These are phyloP conservation scores for Hesperophylax magnus DNA, from an alignment of 1,140 invertebrate genomes.

Conservation along the genomic window DNA sequence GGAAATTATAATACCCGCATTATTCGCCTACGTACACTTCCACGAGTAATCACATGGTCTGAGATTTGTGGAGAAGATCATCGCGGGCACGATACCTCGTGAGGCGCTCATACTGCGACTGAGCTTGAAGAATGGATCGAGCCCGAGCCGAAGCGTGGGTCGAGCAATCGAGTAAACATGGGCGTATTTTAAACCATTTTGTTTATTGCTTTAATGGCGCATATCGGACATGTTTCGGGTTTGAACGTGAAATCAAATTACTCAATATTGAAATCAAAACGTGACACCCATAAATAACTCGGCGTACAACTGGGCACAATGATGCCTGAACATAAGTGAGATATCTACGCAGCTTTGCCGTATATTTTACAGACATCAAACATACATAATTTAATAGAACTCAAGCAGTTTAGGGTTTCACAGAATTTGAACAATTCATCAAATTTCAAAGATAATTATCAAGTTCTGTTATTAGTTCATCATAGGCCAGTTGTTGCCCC, in stretches of 20 bases:
- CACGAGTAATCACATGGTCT: constrained; percentile 1
- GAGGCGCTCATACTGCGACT: background rate
- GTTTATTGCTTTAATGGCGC: constrained; percentile 17
- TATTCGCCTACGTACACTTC: constrained; percentile 24
- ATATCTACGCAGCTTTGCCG: no score
- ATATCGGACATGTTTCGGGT: constrained; percentile 15
- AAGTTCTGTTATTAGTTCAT: no score
- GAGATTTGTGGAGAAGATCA: constrained; percentile 34
- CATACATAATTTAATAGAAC: no score
- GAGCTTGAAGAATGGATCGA: background rate
- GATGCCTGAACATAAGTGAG: no score
- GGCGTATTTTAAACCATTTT: constrained; percentile 29
- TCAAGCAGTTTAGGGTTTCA: no score
- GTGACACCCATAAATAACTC: background rate
- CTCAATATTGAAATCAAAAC: constrained; percentile 27
- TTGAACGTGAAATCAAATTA: constrained; percentile 14
- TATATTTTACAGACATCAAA: no score
- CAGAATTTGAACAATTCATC: no score
- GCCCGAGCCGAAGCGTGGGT: background rate
- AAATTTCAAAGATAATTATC: no score
- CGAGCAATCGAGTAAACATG: background rate
- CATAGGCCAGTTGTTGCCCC: no score
- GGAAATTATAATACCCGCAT: constrained; percentile 3
- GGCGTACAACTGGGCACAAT: background rate
- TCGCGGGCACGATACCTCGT: background rate